phyloP scores from a whole-genome alignment of 2,113 vertebrate genomes.

The Caracal caracal region DNA sequence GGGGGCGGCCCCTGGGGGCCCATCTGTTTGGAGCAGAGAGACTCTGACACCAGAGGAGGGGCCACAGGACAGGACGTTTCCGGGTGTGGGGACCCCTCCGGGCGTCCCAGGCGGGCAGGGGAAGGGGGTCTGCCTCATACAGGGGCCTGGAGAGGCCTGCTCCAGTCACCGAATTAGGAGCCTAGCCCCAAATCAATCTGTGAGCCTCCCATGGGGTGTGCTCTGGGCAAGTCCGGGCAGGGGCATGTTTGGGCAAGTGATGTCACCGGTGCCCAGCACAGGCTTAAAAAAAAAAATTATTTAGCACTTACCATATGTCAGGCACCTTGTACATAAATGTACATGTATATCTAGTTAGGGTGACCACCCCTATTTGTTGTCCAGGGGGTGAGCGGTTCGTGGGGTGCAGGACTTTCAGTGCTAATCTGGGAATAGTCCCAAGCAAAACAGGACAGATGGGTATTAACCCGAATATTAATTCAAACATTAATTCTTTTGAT shows the following conservation, averaged over 20 bases:
- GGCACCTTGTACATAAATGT: neutral
- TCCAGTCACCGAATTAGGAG: neutral
- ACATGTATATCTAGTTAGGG: neutral
- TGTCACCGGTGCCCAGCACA: neutral
- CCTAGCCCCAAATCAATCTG: neutral
- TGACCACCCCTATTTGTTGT: neutral
- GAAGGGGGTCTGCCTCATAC: slow-evolving; percentile 59
- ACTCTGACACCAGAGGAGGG: slow-evolving; percentile 66
- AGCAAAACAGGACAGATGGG: neutral
- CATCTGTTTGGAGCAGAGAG: slow-evolving; percentile 87
- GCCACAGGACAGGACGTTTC: slow-evolving; percentile 29
- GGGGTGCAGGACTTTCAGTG: no score
- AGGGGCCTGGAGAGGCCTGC: neutral
- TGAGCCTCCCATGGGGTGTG: neutral
- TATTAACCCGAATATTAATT: neutral
- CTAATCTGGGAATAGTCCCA: neutral
- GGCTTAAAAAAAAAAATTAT: neutral
- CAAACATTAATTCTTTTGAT: neutral
- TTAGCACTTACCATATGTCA: neutral
- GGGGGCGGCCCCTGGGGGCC: slow-evolving; percentile 75
- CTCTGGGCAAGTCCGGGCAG: neutral
- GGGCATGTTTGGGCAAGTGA: neutral
- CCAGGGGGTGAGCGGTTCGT: neutral
- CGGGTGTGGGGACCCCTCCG: neutral
- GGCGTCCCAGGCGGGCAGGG: slow-evolving; percentile 56